These are phyloP conservation scores for Thereva unica DNA, from an alignment of 2,888 invertebrate species.

Conservation along the genomic window DNA sequence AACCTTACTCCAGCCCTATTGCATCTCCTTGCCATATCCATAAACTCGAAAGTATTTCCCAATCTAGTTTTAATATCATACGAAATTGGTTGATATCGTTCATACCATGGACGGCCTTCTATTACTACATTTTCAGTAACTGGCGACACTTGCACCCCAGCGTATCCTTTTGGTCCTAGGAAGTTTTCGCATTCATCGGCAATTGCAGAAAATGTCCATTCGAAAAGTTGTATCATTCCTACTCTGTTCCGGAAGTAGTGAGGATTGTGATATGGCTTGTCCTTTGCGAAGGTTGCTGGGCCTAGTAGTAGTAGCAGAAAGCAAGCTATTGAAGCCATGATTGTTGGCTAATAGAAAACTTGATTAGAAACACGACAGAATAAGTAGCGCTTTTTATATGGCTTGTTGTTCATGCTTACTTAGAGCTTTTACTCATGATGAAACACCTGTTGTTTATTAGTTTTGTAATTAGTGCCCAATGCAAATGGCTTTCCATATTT, in stretches of 20 bases:
- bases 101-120: conserved; percentile 74
- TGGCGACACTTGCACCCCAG: conserved; percentile 69
- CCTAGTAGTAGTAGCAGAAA: no score
- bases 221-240: conserved; percentile 68
- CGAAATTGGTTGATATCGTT: conserved; percentile 36
- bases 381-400: no score
- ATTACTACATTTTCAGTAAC: conserved; percentile 69
- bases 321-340: no score
- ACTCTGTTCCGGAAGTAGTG: conserved; percentile 58
- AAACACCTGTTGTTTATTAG: no score
- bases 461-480: no score
- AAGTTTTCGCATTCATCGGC: conserved; percentile 72
- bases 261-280: conserved; percentile 52
- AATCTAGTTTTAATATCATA: conserved; percentile 18
- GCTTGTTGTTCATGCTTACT: no score
- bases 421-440: no score
- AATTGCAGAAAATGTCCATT: conserved; percentile 75
- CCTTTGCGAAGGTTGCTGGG: no score
- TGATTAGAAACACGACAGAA: no score
- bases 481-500: no score
- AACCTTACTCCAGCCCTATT: conserved; percentile 20
- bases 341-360: no score
- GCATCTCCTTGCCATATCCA: conserved; percentile 24
- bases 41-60: conserved; percentile 17
- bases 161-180: conserved; percentile 68